A percentile compares a stretch with the other conserved stretches of the same genome.
Evolutionary conservation across 92 coral and sea anemone species (phyloP).

Genomic region (Desmophyllum pertusum): DNA sequence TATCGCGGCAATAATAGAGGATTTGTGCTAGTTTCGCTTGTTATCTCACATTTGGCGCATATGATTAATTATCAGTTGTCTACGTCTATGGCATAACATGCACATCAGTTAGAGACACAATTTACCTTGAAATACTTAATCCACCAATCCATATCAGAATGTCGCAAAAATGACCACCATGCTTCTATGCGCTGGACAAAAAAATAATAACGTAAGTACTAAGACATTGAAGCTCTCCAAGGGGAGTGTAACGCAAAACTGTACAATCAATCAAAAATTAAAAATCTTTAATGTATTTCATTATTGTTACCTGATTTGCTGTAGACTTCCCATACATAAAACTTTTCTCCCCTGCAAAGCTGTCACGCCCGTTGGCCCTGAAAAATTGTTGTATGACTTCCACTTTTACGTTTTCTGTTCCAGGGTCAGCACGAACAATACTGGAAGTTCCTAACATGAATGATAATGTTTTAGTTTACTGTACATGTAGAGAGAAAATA

Average conservation of each 20-base stretch:
- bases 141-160: constrained; percentile 49
- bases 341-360: constrained; percentile 44
- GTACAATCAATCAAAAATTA: not conserved
- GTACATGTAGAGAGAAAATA: not conserved
- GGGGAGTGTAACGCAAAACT: not conserved
- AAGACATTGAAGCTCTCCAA: not conserved
- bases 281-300: too few species aligned
- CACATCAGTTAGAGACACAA: too few species aligned
- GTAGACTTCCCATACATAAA: constrained; percentile 51
- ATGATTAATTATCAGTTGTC: too few species aligned
- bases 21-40: too few species aligned
- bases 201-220: too few species aligned
- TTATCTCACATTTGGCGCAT: too few species aligned
- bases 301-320: not conserved
- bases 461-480: not conserved
- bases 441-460: constrained; percentile 42
- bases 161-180: constrained; percentile 30
- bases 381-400: constrained; percentile 28
- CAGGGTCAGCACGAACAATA: constrained; percentile 47
- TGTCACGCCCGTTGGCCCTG: constrained; percentile 32
- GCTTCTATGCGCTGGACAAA: constrained; percentile 32
- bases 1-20: too few species aligned
- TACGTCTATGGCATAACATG: too few species aligned
- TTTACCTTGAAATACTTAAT: constrained; percentile 28
- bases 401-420: constrained; percentile 45